Percentiles rank a stretch among this genome's conserved stretches.
Evolutionary conservation across 2,797 vertebrate species (phyloP).

Genomic region (Chelonia mydas): DNA sequence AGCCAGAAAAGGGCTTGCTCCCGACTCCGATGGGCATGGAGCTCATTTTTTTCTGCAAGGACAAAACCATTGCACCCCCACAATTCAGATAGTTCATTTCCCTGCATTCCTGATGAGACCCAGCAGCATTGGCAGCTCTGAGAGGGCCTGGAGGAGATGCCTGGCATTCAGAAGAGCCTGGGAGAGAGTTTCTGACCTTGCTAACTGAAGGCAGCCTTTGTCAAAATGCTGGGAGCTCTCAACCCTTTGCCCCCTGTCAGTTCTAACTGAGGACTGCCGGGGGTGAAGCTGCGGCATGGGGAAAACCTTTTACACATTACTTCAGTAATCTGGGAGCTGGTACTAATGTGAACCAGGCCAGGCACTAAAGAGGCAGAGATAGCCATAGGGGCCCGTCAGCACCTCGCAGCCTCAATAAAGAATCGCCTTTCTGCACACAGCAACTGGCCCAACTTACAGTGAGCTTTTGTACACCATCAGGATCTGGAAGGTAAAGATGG

Average conservation of each 20-base stretch:
- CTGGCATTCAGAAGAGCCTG: neutral
- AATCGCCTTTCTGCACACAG: neutral
- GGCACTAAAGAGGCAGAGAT: neutral
- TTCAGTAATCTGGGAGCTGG: neutral
- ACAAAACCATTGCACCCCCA: neutral
- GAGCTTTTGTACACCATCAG: neutral
- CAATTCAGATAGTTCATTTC: neutral
- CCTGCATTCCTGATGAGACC: neutral
- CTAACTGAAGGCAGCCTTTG: neutral
- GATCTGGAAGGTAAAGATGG: neutral
- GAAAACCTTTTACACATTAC: neutral
- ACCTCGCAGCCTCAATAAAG: neutral
- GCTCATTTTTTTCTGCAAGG: neutral
- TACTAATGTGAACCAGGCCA: neutral
- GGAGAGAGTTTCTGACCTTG: neutral
- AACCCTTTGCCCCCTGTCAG: neutral
- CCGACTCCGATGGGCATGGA: fast-evolving
- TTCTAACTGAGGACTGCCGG: neutral
- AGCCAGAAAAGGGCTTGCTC: neutral
- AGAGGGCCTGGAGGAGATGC: neutral
- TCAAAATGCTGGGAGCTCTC: neutral
- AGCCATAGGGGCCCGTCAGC: neutral
- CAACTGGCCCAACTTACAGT: neutral
- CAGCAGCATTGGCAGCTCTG: neutral
- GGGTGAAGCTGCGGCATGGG: neutral